phyloP scores from a whole-genome alignment of 2,888 invertebrate genomes.

The Aphidoletes aphidimyza region DNA sequence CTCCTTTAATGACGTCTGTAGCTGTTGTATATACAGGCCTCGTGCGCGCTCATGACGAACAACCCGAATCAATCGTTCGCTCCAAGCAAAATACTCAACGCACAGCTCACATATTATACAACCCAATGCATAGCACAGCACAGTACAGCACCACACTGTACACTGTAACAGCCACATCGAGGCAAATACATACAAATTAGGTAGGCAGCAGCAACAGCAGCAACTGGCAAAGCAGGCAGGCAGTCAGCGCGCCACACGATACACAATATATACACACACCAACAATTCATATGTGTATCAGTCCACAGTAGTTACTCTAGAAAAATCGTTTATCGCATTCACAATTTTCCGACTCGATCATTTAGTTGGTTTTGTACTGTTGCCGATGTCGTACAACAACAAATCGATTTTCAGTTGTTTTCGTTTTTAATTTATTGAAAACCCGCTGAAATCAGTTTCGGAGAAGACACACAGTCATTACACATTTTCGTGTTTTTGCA shows the following conservation, averaged over 20 bases:
- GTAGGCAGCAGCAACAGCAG: not conserved
- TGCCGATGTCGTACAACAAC: constrained; percentile 40
- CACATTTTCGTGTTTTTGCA: not conserved
- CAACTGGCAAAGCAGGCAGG: not conserved
- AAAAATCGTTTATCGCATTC: constrained; percentile 54
- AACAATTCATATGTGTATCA: not conserved
- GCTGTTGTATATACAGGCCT: not conserved
- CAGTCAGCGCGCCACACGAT: not conserved
- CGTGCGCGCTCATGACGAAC: not conserved
- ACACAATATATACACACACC: not conserved
- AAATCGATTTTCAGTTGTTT: constrained; percentile 27
- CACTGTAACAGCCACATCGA: not conserved
- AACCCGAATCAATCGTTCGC: not conserved
- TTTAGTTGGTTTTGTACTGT: constrained; percentile 51
- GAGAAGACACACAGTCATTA: not conserved
- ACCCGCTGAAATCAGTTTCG: not conserved
- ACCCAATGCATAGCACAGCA: constrained; percentile 1
- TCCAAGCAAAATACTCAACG: not conserved
- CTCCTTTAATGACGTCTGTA: constrained; percentile 36
- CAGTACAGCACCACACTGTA: not conserved
- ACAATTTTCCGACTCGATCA: constrained; percentile 54
- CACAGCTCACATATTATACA: not conserved
- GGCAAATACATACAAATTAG: not conserved
- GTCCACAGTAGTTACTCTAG: constrained; percentile 40
- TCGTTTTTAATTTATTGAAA: not conserved